phyloP scores from a whole-genome alignment of 2,797 vertebrate species.

The Dallia pectoralis region DNA sequence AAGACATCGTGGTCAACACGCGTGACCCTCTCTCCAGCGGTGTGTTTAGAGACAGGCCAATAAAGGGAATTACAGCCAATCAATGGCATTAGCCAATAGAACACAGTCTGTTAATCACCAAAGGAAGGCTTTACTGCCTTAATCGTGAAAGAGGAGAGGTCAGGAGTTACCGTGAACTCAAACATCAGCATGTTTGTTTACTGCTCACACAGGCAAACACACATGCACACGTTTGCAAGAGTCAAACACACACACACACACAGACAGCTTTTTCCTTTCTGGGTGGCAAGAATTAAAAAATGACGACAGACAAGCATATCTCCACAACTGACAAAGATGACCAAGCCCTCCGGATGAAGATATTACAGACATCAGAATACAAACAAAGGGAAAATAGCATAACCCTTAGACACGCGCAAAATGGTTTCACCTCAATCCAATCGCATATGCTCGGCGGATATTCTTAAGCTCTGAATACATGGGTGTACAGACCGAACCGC shows the following conservation, averaged over 20 bases:
- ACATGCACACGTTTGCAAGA: background rate
- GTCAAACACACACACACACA: background rate
- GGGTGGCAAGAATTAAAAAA: too few species aligned
- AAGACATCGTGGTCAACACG: background rate
- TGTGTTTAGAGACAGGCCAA: background rate
- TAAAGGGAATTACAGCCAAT: background rate
- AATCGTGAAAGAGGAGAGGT: background rate
- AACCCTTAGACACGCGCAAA: too few species aligned
- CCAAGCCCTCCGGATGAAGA: too few species aligned
- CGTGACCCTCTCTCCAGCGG: background rate
- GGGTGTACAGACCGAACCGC: too few species aligned
- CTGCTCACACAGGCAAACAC: background rate
- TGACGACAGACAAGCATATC: too few species aligned
- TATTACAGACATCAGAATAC: too few species aligned
- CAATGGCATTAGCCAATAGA: slow-evolving; percentile 9
- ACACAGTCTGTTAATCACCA: slow-evolving; percentile 4
- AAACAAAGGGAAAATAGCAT: too few species aligned
- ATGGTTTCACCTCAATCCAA: too few species aligned
- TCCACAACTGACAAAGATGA: too few species aligned
- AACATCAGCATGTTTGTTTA: background rate
- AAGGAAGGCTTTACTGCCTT: background rate
- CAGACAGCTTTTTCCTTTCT: too few species aligned
- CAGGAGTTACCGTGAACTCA: background rate
- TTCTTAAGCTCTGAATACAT: too few species aligned
- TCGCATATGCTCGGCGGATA: too few species aligned